Base-by-base conservation (phyloP, 2,888 invertebrate species). In the Eremobia ochroleuca region DNA sequence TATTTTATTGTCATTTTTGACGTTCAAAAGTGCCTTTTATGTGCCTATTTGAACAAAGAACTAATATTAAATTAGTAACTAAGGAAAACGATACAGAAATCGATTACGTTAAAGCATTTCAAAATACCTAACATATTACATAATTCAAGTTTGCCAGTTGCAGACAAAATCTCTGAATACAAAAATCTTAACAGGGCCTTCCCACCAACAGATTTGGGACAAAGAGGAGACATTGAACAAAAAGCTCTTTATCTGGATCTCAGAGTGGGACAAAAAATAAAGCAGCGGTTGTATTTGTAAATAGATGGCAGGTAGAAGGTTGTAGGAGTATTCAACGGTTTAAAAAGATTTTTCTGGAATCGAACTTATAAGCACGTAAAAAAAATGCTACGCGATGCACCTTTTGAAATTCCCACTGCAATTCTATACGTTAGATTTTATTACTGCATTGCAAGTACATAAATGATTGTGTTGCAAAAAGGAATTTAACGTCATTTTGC, bases 241-340 rank as follows among this genome's bases (percentile, higher is more conserved):
- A 94, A 91, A 91, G 88, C 84, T 90, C 91, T 93, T 94, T 95
- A 94, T 95, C 92, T 91, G 90, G 89, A 89, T 89, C 88, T 88
- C 92, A 86, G 84, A 92, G 90, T 90, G 89, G 91, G 84, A 93
- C 91, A 95, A 95, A 95, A 94, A 94, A 81, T 82, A 49, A 83
- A 93, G 90, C 92, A 93, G 93, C 93, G 93, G 94, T 95, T 94
- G 93, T 94, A 94, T 95, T 95, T 94, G 95, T 96, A 95, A 96
- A 96, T 94, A 94, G 92, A 92, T 90, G 87, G 95, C 96, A 96
- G 96, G 96, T 96, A 96, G 96, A 94, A 91, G 94, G 93, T 96
- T 95, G 95, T 96, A 95, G 96, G 96, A 95, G 96, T 94, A 95
- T 95, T 94, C 94, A 94, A 91, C 91, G 90, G 91, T 93, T 87